Conservation (phyloP, 2,113 vertebrate species). For the Lanius ludovicianus region DNA sequence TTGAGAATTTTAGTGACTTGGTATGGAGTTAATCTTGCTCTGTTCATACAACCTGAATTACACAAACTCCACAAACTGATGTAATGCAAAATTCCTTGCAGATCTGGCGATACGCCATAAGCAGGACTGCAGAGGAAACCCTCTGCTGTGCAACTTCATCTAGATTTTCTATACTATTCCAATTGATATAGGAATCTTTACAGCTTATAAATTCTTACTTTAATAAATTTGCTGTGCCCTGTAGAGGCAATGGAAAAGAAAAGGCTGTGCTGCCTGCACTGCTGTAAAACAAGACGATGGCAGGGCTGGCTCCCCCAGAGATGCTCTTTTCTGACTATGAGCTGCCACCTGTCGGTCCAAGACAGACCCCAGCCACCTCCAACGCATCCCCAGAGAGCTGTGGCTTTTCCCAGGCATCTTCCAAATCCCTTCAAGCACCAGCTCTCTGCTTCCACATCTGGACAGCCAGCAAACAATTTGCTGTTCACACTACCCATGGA, state of each 20-base stretch:
- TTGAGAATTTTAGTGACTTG: not conserved
- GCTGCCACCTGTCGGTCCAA: constrained; percentile 31
- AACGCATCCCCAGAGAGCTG: rapidly evolving
- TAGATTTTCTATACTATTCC: not conserved
- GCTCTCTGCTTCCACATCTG: not conserved
- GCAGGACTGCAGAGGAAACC: not conserved
- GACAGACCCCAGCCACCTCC: rapidly evolving
- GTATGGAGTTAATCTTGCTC: not conserved
- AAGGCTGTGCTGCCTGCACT: not conserved
- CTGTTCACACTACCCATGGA: not conserved
- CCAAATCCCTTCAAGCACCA: not conserved
- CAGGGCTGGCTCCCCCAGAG: not conserved
- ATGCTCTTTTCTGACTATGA: not conserved
- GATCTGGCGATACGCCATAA: not conserved
- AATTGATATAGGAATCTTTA: not conserved
- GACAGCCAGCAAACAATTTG: not conserved
- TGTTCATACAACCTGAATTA: not conserved
- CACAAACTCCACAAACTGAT: not conserved
- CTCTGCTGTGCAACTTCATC: not conserved
- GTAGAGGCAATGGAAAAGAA: not conserved
- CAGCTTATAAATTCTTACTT: not conserved
- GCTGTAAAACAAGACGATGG: not conserved
- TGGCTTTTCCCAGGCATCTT: not conserved
- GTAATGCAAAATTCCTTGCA: not conserved
- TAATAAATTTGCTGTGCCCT: not conserved